Evolutionary conservation across 2,888 invertebrate genomes (phyloP), one percentile per base, ranked within the genome.

Genomic region (Eupithecia insigniata): DNA sequence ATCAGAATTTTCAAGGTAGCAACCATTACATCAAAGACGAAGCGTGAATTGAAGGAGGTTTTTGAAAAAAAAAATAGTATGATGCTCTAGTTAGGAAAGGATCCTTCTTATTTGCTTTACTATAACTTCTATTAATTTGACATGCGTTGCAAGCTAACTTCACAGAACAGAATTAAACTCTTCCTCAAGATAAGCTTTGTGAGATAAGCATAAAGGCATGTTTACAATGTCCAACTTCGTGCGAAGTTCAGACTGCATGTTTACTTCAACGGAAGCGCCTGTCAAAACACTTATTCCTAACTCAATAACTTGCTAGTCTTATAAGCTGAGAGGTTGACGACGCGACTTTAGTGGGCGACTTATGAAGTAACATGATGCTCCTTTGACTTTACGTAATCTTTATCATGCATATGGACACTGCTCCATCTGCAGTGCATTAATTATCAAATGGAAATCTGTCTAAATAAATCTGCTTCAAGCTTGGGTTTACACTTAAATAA

Each of bases 231-330:
- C 58, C 36, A 74, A 74, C 65, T 71, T 74, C 67, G 22, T n/a
- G 36, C 67, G 14, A 71, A 74, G 28, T 62, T 66, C 60, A 71
- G 69, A 58, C 70, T 72, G 72, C 69, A 58, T 67, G 61, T 62
- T 62, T 62, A 22, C 55, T 62, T 0, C 34, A 32, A 32, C 61
- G 46, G 65, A n/a, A 74, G 71, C 43, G 77, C 77, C 68, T 71
- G 73, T 78, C 78, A 77, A 71, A 77, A 76, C 77, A 73, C 70
- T 68, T 76, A 78, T 76, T 76, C 73, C 73, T 76, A 65, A 70
- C 74, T 71, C 76, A 75, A 76, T 77, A 78, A 73, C 72, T 75
- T 68, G 67, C 51, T 14, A 71, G 68, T 55, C 68, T 71, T 69
- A 69, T 74, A 69, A 71, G 71, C 70, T 70, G 30, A 28, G 39